Evolutionary conservation across 1,140 invertebrate species (phyloP), one percentile per base, ranked within the genome.

Genomic region (Drosophila cardini): DNA sequence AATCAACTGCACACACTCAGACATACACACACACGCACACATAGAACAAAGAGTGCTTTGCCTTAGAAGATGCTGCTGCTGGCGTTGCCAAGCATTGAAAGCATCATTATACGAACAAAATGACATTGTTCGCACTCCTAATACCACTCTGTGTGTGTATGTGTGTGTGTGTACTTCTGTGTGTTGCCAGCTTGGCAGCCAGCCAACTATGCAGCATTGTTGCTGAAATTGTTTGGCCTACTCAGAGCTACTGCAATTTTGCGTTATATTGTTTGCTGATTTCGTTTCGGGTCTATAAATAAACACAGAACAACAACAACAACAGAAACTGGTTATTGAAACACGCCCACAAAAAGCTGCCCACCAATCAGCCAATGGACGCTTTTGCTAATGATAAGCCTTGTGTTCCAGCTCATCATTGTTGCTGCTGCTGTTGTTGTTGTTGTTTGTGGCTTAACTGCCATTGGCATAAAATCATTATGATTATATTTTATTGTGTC

Each of bases 251-350:
- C 52, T 83, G 84, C 84, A 87, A 87, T 87, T 89, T 84, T 72
- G 76, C 76, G 60, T 80, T 77, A 84, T 70, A 89, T 87, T 87
- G 84, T 87, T 87, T 77, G 84, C 70, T 77, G 74, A 87, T 87
- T 86, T 86, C 71, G 78, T 65, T 80, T 86, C 68, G 64, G 61
- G 48, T 79, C 83, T 77, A 63, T 80, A 87, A 80, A 87, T 83
- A 87, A 83, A 83, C 76, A 60, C 43, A 36, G 46, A 38, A 38
- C 58, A 21, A 21, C 53, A 52, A 53, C 18, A 40, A 26, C 18
- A 42, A 60, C 53, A 43, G 16, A 48, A 81, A 42, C 43, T 55
- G 46, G 48, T 26, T 55, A 53, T 16, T 48, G 34, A n/a, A 9
- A 26, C 26, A 52, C 34, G 55, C 58, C 62, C 72, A 61, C n/a